Evolutionary conservation across 2,888 invertebrate genomes (phyloP), one percentile per base, ranked within the genome.

Genomic region (Xylophagus ater): DNA sequence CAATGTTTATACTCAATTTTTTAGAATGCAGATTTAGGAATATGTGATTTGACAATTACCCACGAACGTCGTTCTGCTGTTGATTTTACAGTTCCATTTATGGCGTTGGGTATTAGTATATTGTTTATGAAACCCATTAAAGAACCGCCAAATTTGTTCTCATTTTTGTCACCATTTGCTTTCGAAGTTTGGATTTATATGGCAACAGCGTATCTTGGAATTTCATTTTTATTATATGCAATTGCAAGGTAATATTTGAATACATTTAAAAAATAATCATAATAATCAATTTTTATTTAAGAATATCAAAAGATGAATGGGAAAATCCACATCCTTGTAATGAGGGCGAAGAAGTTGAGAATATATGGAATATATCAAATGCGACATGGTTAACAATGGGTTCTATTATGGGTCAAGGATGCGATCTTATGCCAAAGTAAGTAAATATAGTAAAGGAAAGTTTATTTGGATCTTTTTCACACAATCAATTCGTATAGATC

Each of bases 341-440:
- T 56, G 74, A 78, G 40, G 81, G 82, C 25, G 82, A 85, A 48
- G 84, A 85, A 51, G 67, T 93, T 48, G 92, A 94, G 68, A 93
- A 92, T 61, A 80, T 81, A 56, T 92, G 92, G 76, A 80, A 75
- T 55, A 66, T 86, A 56, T 73, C 78, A 66, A 94, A 93, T 66
- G 85, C 88, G 38, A 80, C 90, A 54, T 97, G 96, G 94, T 76
- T 96, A 48, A 86, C 88, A n/a, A 76, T 90, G 56, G 89, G 89
- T 4, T 87, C 89, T 7, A 79, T 93, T 52, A 86, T 93, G 82
- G 84, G 85, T 41, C 92, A 92, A 59, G 93, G 93, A 19, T 89
- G 86, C 47, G 93, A 94, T 64, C 81, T 93, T 50, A 70, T 92
- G 46, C 93, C 93, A 14, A 82, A 81, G 88, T 87, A 73, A 18